Base-by-base conservation (phyloP, 2,113 vertebrate species). In the Oncorhynchus gorbuscha region DNA sequence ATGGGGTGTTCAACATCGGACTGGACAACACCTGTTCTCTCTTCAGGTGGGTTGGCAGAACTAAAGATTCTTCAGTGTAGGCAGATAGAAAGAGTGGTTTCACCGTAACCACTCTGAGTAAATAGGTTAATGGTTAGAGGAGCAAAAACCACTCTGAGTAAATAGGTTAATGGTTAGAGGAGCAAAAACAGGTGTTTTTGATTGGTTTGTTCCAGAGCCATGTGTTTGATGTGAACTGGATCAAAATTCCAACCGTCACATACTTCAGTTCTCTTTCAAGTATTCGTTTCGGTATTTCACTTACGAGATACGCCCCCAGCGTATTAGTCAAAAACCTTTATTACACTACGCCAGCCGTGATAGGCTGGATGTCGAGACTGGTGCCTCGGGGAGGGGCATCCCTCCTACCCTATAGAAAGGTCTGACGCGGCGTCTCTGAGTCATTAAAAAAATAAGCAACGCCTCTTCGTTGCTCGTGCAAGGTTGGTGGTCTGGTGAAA, bases 11-110 rank as follows among this genome's bases (percentile, higher is more conserved):
- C 93, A 97, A 72, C 85, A 92, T 99, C 24, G 95, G 90, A 22
- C 88, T 99, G 87, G 97, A 99, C 89, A 99, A 96, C 86, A 95
- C 95, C 0, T 99, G 98, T 76, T 98, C 98, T 0, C 91, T 99
- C 12, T 99, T 97, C 94, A 97, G 98, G 98, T 99, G 92, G 26
- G 0, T 59, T 55, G 26, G 39, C 20, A 32, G 58, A 2, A 14
- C 30, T 22, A 1, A 45, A 9, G 9, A 45, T 45, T 45, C 39
- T 45, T 45, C 2, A 3, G 39, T 11, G 39, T 8, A 39, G 48
- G 28, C 45, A 26, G 4, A 74, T 62, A 7, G 20, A 67, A 35
- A 75, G 67, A 75, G 67, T 7, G 4, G 64, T 71, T 26, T n/a
- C 13, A 24, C 48, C 24, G 1, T 55, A 49, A 45, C 35, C 11